A percentile compares a stretch with the other conserved stretches of the same genome.
phyloP scores from a whole-genome alignment of 2,888 invertebrate genomes.

The Erynnis tages region DNA sequence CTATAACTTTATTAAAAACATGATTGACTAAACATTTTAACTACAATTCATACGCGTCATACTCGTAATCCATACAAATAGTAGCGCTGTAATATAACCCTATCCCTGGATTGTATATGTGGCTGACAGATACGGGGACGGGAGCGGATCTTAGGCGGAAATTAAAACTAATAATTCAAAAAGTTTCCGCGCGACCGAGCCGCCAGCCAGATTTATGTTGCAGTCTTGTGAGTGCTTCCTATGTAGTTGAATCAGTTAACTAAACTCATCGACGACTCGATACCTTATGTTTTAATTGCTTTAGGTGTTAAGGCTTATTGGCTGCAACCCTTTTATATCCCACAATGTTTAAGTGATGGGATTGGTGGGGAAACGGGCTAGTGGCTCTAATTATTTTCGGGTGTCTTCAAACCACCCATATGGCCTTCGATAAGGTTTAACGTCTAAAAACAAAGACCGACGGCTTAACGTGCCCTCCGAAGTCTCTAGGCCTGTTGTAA shows the following conservation, averaged over 20 bases:
- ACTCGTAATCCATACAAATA: not conserved
- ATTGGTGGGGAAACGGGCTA: too few relatives aligned
- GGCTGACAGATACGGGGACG: conserved; percentile 73
- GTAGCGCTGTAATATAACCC: conserved; percentile 7
- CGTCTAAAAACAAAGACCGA: too few relatives aligned
- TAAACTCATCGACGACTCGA: conserved; percentile 27
- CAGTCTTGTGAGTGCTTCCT: conserved; percentile 74
- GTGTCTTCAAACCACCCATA: too few relatives aligned
- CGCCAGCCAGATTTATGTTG: conserved; percentile 75
- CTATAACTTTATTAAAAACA: too few relatives aligned
- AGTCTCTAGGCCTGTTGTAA: too few relatives aligned
- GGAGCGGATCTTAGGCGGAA: conserved; percentile 80
- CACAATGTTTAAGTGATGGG: too few relatives aligned
- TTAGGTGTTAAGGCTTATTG: not conserved
- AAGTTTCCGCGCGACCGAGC: conserved; percentile 80
- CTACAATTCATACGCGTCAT: too few relatives aligned
- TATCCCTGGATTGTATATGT: conserved; percentile 44
- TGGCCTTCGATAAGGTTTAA: too few relatives aligned
- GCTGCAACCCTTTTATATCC: too few relatives aligned
- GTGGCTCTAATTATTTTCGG: too few relatives aligned
- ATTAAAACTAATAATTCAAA: conserved; percentile 83
- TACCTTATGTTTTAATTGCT: conserved; percentile 12
- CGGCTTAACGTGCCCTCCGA: too few relatives aligned
- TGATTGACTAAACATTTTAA: too few relatives aligned
- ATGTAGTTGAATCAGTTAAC: conserved; percentile 39